Percentiles rank a stretch among this genome's conserved stretches.
Evolutionary conservation across 2,113 vertebrate genomes (phyloP).

Genomic region (Eudyptes chrysolophus): DNA sequence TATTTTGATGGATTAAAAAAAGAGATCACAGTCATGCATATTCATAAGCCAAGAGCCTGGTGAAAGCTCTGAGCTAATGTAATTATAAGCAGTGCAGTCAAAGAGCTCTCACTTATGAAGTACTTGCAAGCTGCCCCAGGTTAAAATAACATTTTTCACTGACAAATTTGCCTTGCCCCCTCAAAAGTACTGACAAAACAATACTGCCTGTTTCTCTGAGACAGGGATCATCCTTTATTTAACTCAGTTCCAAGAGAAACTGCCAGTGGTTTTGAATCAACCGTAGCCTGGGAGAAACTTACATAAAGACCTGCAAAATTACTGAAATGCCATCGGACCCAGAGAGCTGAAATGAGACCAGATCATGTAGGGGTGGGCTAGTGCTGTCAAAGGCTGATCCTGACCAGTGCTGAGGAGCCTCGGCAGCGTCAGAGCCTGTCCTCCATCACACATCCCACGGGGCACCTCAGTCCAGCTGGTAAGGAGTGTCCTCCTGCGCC

Average conservation of each 20-base stretch:
- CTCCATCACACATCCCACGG: neutral
- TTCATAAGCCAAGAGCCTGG: neutral
- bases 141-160: neutral
- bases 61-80: neutral
- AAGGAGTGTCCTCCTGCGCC: accelerated
- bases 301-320: neutral
- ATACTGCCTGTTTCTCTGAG: neutral
- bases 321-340: neutral
- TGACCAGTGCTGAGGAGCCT: neutral
- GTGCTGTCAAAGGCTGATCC: neutral
- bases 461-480: neutral
- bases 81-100: neutral
- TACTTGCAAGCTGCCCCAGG: neutral
- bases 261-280: neutral
- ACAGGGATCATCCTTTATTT: neutral
- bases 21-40: neutral
- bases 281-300: neutral
- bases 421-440: accelerated
- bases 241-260: neutral
- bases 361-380: neutral
- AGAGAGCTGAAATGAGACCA: neutral
- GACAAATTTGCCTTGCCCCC: neutral
- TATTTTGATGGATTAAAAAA: neutral
- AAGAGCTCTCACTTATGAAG: neutral
- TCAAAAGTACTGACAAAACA: neutral